These are phyloP conservation scores for Aspidapion aeneum DNA, from an alignment of 2,888 invertebrate genomes.

Conservation along the genomic window DNA sequence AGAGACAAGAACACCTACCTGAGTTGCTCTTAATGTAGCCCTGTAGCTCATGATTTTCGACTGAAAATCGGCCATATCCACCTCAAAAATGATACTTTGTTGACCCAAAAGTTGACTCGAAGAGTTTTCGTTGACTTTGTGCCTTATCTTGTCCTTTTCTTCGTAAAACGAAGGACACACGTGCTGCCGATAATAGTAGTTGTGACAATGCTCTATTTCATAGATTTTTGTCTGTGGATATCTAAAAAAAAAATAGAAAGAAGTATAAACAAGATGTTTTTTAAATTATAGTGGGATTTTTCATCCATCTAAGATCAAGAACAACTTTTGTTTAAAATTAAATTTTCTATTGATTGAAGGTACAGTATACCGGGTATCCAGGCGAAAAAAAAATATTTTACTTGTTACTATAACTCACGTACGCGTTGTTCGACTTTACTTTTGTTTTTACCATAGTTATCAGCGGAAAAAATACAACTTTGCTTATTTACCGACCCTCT, in stretches of 20 bases:
- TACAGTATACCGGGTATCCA: no score
- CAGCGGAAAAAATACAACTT: no score
- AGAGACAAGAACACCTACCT: slow-evolving; percentile 34
- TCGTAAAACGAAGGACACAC: slow-evolving; percentile 29
- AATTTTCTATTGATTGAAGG: no score
- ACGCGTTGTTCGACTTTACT: no score
- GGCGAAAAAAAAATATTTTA: no score
- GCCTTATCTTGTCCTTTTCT: slow-evolving; percentile 32
- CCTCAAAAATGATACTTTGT: slow-evolving; percentile 43
- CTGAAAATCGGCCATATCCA: slow-evolving; percentile 47
- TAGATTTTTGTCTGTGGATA: slow-evolving; percentile 40
- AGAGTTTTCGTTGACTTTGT: slow-evolving; percentile 37
- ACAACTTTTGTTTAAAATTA: no score
- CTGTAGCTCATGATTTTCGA: slow-evolving; percentile 47
- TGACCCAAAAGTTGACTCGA: slow-evolving; percentile 39
- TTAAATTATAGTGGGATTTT: no score
- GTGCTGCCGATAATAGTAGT: slow-evolving; percentile 41
- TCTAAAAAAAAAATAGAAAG: slow-evolving; percentile 34
- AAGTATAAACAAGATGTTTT: no score
- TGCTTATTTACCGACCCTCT: no score
- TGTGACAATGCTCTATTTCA: slow-evolving; percentile 45
- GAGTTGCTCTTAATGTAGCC: slow-evolving; percentile 41
- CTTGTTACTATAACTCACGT: no score
- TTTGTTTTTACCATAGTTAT: no score
- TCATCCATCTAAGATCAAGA: no score